phyloP scores from a whole-genome alignment of 2,888 invertebrate genomes.

The Autographa gamma region DNA sequence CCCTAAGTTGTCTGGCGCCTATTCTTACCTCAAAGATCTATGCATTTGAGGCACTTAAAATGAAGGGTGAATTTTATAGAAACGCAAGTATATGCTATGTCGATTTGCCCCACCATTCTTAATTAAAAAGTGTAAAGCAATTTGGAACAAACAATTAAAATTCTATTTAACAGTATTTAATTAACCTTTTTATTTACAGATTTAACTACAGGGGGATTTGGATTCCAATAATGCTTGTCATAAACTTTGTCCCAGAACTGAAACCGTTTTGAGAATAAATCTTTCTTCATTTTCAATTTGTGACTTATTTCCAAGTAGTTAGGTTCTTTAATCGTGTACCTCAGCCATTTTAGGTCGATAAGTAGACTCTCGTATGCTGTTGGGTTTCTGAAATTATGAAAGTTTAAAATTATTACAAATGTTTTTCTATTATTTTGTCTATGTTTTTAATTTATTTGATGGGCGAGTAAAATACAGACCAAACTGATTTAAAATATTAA shows the following conservation, averaged over 20 bases:
- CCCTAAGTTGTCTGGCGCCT: too few relatives aligned
- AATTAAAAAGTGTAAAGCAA: not conserved
- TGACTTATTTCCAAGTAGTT: slow-evolving; percentile 77
- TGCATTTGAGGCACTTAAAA: too few relatives aligned
- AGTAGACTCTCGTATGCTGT: slow-evolving; percentile 78
- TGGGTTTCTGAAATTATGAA: slow-evolving; percentile 75
- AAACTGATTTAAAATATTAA: too few relatives aligned
- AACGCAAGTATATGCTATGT: too few relatives aligned
- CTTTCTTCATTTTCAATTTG: slow-evolving; percentile 68
- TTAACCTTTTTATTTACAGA: not conserved
- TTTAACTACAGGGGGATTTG: slow-evolving; percentile 53
- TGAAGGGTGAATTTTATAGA: too few relatives aligned
- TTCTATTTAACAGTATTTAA: not conserved
- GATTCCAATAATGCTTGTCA: slow-evolving; percentile 77
- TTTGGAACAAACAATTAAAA: slow-evolving; percentile 1
- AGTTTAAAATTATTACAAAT: not conserved
- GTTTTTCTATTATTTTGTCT: too few relatives aligned
- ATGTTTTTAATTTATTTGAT: not conserved
- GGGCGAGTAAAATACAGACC: too few relatives aligned
- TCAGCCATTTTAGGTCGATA: slow-evolving; percentile 74
- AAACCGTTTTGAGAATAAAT: slow-evolving; percentile 71
- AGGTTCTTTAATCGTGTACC: slow-evolving; percentile 70
- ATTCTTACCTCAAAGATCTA: too few relatives aligned
- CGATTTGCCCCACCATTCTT: too few relatives aligned
- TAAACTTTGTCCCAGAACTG: slow-evolving; percentile 79